Evolutionary conservation across 2,888 invertebrate species (phyloP), one percentile per base, ranked within the genome.

Genomic region (Girardia tigrina): DNA sequence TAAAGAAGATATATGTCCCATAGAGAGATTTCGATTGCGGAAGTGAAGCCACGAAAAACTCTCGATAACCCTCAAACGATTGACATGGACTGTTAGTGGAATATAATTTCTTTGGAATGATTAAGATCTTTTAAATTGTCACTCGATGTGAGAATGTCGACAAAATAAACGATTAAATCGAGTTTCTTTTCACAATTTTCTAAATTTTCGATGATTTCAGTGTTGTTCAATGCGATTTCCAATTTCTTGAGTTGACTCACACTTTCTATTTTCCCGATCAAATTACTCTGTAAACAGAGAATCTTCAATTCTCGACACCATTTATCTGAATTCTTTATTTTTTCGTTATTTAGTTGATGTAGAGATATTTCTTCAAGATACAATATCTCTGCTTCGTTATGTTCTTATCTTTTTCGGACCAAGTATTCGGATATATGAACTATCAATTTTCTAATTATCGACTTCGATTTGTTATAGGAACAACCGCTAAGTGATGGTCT

Each of bases 321-420:
- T 81, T 90, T 89, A 80, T 92, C 91, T 73, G 95, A 81, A 81
- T 90, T 86, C 81, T 95, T 94, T 79, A 95, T 91, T 78, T 88
- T 90, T 81, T 92, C 92, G 76, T 95, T 90, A 81, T 92, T 90
- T 85, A 94, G 91, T 83, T 95, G 94, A 83, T 95, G 94, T 29
- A 95, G 85, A 0, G 94, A 89, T 69, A 95, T 86, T 84, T 95
- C 95, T 85, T 94, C 93, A 73, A 95, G 85, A 0, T 91, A 91
- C 28, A 89, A 89, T 75, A 95, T 89, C 77, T 91, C 88, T 12
- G 90, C 87, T 80, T 95, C 94, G 85, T 95, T 95, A 82, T 95
- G 95, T 84, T 95, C 95, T 2, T 93, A 89, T 81, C 90, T 89
- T 84, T 91, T 92, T 73, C 94, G 88, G 16, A 95, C 88, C 81